These are phyloP conservation scores for Drosophila asahinai DNA, from an alignment of 1,140 invertebrate species.

Conservation along the genomic window DNA sequence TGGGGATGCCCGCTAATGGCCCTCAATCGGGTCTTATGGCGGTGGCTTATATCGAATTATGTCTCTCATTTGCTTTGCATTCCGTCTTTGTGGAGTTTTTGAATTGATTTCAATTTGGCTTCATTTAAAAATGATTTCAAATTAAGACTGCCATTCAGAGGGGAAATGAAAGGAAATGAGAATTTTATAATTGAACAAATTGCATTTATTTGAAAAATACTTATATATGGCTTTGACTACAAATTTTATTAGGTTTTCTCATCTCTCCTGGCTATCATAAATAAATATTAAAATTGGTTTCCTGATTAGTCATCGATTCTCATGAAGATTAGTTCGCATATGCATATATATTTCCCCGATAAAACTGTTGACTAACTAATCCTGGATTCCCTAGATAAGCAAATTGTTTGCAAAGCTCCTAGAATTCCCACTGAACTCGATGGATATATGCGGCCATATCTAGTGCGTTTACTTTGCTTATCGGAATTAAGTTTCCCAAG, in stretches of 20 bases:
- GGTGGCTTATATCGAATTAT: slow-evolving; percentile 49
- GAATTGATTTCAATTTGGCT: slow-evolving; percentile 46
- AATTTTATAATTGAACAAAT: slow-evolving; percentile 25
- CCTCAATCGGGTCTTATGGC: slow-evolving; percentile 48
- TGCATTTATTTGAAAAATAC: not conserved
- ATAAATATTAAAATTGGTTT: slow-evolving; percentile 19
- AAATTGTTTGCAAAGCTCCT: slow-evolving; percentile 42
- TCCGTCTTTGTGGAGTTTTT: slow-evolving; percentile 8
- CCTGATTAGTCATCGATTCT: slow-evolving; percentile 16
- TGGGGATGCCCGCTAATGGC: slow-evolving; percentile 34
- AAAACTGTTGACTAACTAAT: slow-evolving; percentile 30
- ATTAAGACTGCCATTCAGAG: slow-evolving; percentile 6
- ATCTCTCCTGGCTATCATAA: not conserved
- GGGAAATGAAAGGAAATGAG: not conserved
- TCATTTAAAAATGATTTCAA: slow-evolving; percentile 38
- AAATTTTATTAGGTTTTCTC: not conserved
- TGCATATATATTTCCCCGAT: slow-evolving; percentile 4
- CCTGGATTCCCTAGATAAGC: slow-evolving; percentile 27
- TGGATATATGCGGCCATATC: slow-evolving; percentile 25
- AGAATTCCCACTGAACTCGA: slow-evolving; percentile 24
- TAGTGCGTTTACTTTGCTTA: slow-evolving; percentile 44
- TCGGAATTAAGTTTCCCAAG: slow-evolving; percentile 49
- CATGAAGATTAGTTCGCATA: slow-evolving; percentile 6
- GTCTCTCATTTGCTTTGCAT: slow-evolving; percentile 14
- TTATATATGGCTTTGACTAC: not conserved